Evolutionary conservation across 2,797 vertebrate genomes (phyloP).

Genomic region (Somateria mollissima): DNA sequence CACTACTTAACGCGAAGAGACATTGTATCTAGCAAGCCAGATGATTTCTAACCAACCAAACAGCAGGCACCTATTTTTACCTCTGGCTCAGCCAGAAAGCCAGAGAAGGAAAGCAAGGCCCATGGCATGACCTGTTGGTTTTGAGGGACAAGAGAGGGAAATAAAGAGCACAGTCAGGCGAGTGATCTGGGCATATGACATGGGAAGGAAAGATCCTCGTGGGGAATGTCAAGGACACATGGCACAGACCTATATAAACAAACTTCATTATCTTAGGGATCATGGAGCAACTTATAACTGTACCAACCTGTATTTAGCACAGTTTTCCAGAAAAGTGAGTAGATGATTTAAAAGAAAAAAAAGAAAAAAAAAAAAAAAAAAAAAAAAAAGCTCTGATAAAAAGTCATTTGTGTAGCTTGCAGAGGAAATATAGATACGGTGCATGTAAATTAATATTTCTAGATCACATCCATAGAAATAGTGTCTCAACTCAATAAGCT

Average conservation of each 20-base stretch:
- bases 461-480: not conserved
- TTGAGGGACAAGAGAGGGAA: not conserved
- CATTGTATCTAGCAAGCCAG: not conserved
- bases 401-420: not conserved
- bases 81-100: not conserved
- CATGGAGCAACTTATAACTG: not conserved
- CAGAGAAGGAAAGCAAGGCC: not conserved
- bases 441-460: not conserved
- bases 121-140: fast-evolving
- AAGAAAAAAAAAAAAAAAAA: too few species aligned
- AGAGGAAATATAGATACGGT: not conserved
- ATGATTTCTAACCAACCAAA: not conserved
- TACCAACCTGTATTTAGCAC: not conserved
- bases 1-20: not conserved
- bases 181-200: not conserved
- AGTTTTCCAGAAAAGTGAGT: not conserved
- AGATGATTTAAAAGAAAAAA: not conserved
- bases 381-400: not conserved
- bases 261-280: not conserved
- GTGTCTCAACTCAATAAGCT: not conserved
- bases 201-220: not conserved
- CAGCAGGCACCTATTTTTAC: not conserved
- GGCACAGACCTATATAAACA: not conserved
- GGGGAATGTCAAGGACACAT: not conserved
- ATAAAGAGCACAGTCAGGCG: not conserved